Evolutionary conservation across 2,888 invertebrate species (phyloP), one percentile per base, ranked within the genome.

Genomic region (Lithophane socia): DNA sequence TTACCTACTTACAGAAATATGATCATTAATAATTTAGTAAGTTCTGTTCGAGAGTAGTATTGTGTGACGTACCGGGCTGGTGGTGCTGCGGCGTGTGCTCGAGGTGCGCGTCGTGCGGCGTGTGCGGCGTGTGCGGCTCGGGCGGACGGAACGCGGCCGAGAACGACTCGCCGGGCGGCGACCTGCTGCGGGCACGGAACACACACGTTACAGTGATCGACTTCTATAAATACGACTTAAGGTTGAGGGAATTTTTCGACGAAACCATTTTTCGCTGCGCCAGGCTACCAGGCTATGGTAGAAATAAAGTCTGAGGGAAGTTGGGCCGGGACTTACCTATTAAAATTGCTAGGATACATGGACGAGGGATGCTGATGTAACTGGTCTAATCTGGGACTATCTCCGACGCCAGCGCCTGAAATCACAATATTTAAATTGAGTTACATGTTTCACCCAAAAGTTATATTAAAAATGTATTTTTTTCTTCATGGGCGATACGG

Each of bases 331-430:
- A 68, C 82, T 88, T n/a, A 96, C 97, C 97, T 95, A 92, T 94
- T 96, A 85, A 93, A 97, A 89, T 95, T 95, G 90, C 92, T 95
- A 86, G 96, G 95, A 87, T 96, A 96, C 95, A 96, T 95, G 90
- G 95, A 84, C 69, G 83, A 92, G 86, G 94, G 93, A 87, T 96
- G 96, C 84, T 94, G 94, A 86, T 96, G 94, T 85, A 96, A 85
- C 92, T 94, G 94, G 91, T 95, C 95, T 91, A 95, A 89, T 90
- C 96, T 93, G n/a, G 96, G 95, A 86, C 95, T 96, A 73, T 94
- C 95, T 63, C 92, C 91, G 69, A 94, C 94, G 77, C 93, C 93
- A 80, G 90, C 90, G 54, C 93, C 93, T 92, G 91, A 0, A 85
- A 88, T 3, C 18, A 74, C 54, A 29, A 72, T n/a, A 71, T 69